Evolutionary conservation across 2,797 vertebrate species (phyloP).

Genomic region (Microchirus variegatus): DNA sequence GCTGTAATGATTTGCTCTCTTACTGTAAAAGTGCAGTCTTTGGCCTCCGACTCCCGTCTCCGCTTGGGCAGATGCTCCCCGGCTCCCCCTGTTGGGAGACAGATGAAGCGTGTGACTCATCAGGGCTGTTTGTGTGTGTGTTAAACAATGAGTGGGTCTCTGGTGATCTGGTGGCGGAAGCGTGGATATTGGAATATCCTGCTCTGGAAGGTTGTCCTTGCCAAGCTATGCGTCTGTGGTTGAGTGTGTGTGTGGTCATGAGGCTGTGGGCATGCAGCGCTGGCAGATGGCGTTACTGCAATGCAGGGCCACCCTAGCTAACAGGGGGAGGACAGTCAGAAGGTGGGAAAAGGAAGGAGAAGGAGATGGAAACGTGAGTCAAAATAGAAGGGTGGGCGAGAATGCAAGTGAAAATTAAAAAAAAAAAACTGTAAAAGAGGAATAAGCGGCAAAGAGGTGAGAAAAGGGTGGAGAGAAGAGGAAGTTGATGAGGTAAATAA

Average conservation of each 20-base stretch:
- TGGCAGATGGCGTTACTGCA: constrained; percentile 81
- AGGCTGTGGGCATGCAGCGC: constrained; percentile 77
- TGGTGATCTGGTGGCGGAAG: constrained; percentile 72
- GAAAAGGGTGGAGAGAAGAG: constrained; percentile 16
- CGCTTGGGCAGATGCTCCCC: constrained; percentile 71
- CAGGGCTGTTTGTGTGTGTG: constrained; percentile 42
- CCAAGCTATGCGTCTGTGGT: constrained; percentile 63
- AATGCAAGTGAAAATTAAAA: constrained; percentile 49
- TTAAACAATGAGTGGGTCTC: constrained; percentile 56
- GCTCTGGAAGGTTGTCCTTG: constrained; percentile 70
- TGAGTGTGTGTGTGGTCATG: constrained; percentile 60
- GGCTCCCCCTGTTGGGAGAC: constrained; percentile 84
- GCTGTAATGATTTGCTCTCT: constrained; percentile 42
- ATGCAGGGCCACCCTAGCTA: constrained; percentile 72
- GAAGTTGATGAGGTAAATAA: constrained; percentile 49
- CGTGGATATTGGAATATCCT: constrained; percentile 70
- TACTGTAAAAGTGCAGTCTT: constrained; percentile 38
- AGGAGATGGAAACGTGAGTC: constrained; percentile 51
- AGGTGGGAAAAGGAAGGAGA: constrained; percentile 43
- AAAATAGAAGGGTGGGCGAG: constrained; percentile 41
- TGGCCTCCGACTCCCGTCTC: constrained; percentile 33
- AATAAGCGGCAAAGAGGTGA: constrained; percentile 10
- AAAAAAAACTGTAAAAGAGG: constrained; percentile 29
- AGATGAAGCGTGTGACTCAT: constrained; percentile 80
- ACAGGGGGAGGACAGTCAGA: constrained; percentile 61